Conservation (phyloP, 2,797 vertebrate species). For the Taeniopygia guttata region DNA sequence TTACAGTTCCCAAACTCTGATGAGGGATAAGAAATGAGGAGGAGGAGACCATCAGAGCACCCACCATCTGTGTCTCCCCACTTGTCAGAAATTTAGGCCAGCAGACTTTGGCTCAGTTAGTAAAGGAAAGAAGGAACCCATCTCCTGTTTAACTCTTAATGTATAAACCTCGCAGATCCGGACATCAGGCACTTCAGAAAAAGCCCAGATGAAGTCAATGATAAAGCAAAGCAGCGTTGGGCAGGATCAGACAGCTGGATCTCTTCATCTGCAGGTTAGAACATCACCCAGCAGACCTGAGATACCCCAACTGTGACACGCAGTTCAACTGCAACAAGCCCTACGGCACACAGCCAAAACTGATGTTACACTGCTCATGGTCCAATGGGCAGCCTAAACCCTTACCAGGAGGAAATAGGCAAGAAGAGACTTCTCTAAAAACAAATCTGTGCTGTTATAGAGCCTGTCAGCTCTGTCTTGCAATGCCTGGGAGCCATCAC, state of each 20-base stretch:
- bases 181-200: neutral
- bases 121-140: neutral
- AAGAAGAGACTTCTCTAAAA: neutral
- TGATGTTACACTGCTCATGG: neutral
- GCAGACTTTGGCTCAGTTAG: neutral
- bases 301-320: neutral
- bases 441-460: rapidly evolving
- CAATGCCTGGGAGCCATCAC: neutral
- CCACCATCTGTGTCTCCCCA: neutral
- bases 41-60: neutral
- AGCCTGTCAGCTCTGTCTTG: neutral
- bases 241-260: neutral
- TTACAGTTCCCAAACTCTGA: neutral
- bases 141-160: neutral
- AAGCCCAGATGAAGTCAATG: neutral
- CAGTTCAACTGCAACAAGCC: neutral
- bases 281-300: neutral
- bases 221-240: neutral
- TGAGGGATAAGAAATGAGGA: neutral
- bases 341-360: neutral
- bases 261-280: neutral
- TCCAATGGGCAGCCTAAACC: neutral
- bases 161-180: neutral
- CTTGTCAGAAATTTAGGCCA: neutral
- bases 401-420: neutral